Base-by-base conservation (phyloP, 2,888 invertebrate species). In the Ligdia adustata region DNA sequence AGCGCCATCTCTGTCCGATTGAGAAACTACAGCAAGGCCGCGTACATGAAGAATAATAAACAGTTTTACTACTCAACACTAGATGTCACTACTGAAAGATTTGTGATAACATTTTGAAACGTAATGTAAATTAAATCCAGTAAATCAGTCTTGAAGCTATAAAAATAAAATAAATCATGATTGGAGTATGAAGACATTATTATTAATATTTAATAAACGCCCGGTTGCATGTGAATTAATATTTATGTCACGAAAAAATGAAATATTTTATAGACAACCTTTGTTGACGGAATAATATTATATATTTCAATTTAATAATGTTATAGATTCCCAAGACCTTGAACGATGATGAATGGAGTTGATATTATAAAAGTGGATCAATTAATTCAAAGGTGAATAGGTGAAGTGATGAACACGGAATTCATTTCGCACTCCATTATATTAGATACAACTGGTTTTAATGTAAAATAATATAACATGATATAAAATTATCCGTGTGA, bases 71-170 rank as follows among this genome's bases (percentile, higher is more conserved):
- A 60, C 52, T 57, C 31, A 20, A 41, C 55, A 44, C 35, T 55
- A 57, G 62, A 44, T 57, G 57, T 28, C 55, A 28, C 24, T 27
- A 14, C 6, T n/a, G n/a, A n/a, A n/a, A n/a, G n/a, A n/a, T n/a
- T n/a, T n/a, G n/a, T n/a, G n/a, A n/a, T n/a, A n/a, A n/a, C n/a
- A n/a, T n/a, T n/a, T n/a, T n/a, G n/a, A n/a, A n/a, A n/a, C n/a
- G n/a, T n/a, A n/a, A n/a, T n/a, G n/a, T n/a, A n/a, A n/a, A n/a
- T n/a, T n/a, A n/a, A n/a, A n/a, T n/a, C n/a, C n/a, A n/a, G n/a
- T n/a, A n/a, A n/a, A n/a, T n/a, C n/a, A n/a, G n/a, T n/a, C n/a
- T n/a, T n/a, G n/a, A n/a, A n/a, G n/a, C n/a, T n/a, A n/a, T n/a
- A 22, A 6, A 22, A 22, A 22, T 6, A 22, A 1, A 22, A 22